Evolutionary conservation across 2,888 invertebrate species (phyloP), one percentile per base, ranked within the genome.

Genomic region (Eristalis pertinax): DNA sequence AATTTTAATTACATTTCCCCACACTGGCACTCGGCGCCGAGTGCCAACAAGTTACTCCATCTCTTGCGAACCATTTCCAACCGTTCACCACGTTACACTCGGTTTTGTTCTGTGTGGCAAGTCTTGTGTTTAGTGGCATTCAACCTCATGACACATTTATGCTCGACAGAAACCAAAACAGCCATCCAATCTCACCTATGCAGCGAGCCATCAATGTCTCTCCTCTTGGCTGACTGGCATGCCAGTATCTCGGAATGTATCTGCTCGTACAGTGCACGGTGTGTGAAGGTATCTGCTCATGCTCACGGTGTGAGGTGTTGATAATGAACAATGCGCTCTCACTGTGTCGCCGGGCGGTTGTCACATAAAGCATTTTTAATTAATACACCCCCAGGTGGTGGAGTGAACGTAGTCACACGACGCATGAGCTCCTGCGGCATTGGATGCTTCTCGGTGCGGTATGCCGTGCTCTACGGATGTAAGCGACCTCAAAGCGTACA

Each of bases 111-210:
- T 32, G 26, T 63, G 26, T 38, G n/a, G 22, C 50, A 13, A 7
- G 50, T 43, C 65, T 73, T 50, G 43, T 84, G 58, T 35, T 38
- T 58, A 24, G 65, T 82, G 50, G 58, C 41, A 13, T 65, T 67
- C 65, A 69, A 78, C 79, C 65, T 64, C 84, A 79, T 84, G 79
- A 75, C 79, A 84, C 74, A 84, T 72, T 80, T 84, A 67, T 75
- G 64, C 65, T 65, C 22, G n/a, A 62, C 56, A 70, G 26, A n/a
- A 50, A 67, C 78, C 58, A 38, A 63, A 63, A 29, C 78, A 75
- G 13, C 11, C 79, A 84, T 68, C 75, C 75, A 75, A 80, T 77
- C 84, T 74, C 65, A 79, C 69, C 79, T 68, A 77, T 80, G 67
- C 84, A 76, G 63, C 72, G 72, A 76, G 72, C 63, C 80, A 41